These are phyloP conservation scores for Andrena flavipes DNA, from an alignment of 2,888 invertebrate genomes.

Conservation along the genomic window DNA sequence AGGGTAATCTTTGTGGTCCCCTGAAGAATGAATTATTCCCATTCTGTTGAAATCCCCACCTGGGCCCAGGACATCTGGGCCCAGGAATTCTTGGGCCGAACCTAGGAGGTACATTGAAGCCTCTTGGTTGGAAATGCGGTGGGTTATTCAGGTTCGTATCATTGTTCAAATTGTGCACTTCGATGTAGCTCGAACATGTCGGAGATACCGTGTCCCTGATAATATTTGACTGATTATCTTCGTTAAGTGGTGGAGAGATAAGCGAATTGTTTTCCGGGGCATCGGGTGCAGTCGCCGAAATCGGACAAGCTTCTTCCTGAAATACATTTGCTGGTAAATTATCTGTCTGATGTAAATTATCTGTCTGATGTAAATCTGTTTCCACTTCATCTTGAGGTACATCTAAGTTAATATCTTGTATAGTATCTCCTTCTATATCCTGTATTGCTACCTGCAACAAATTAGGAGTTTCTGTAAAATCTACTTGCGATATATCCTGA, in stretches of 20 bases:
- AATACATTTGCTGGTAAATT: not conserved
- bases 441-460: not conserved
- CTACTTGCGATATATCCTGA: not conserved
- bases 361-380: not conserved
- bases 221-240: conserved; percentile 27
- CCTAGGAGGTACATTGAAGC: conserved; percentile 27
- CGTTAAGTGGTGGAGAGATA: not conserved
- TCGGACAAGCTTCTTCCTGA: conserved; percentile 12
- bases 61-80: conserved; percentile 15
- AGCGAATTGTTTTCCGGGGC: not conserved
- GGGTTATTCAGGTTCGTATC: conserved; percentile 22
- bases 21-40: conserved; percentile 41
- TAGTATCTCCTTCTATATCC: not conserved
- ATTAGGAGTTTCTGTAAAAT: conserved; percentile 24
- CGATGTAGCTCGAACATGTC: conserved; percentile 23
- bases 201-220: conserved; percentile 11
- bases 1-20: conserved; percentile 48
- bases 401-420: not conserved
- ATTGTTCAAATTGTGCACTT: conserved; percentile 22
- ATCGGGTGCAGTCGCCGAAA: not conserved
- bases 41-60: conserved; percentile 40
- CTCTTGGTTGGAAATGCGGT: conserved; percentile 30
- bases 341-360: conserved; percentile 4
- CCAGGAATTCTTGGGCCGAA: conserved; percentile 22
- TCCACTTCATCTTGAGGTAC: conserved; percentile 11